Evolutionary conservation across 30 jellyfish, hydroid and myxozoan species (phyloP).

Genomic region (Aurelia coerulea): DNA sequence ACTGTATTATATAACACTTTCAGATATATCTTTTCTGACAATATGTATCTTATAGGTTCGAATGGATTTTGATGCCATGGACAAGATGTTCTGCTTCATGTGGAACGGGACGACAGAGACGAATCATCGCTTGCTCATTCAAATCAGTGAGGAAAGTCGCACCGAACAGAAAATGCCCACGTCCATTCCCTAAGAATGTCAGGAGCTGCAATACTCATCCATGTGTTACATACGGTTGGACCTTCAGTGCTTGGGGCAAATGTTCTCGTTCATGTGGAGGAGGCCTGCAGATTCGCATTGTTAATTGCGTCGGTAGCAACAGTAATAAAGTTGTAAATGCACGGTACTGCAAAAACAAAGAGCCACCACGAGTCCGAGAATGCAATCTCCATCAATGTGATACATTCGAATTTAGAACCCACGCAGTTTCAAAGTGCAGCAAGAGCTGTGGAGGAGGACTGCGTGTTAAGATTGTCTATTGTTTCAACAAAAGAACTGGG

Average conservation of each 20-base stretch:
- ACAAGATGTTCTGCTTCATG: slow-evolving; percentile 84
- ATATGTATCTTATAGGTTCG: slow-evolving; percentile 36
- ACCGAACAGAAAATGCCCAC: slow-evolving; percentile 54
- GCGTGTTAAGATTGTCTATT: slow-evolving; percentile 71
- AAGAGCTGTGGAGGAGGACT: slow-evolving; percentile 95
- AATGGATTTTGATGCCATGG: slow-evolving; percentile 83
- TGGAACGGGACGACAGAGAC: slow-evolving; percentile 73
- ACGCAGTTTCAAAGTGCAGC: slow-evolving; percentile 69
- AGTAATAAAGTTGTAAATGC: slow-evolving; percentile 28
- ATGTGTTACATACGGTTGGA: slow-evolving; percentile 74
- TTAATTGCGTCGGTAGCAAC: slow-evolving; percentile 48
- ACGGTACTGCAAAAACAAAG: slow-evolving; percentile 39
- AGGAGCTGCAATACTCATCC: slow-evolving; percentile 67
- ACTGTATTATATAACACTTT: too few species aligned
- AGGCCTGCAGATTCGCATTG: slow-evolving; percentile 66
- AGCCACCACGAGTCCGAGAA: slow-evolving; percentile 54
- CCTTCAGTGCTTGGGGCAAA: slow-evolving; percentile 62
- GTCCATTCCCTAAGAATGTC: slow-evolving; percentile 60
- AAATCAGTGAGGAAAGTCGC: slow-evolving; percentile 23
- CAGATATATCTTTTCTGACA: too few species aligned
- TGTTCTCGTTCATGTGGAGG: slow-evolving; percentile 91
- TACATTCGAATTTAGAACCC: slow-evolving; percentile 64
- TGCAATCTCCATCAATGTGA: slow-evolving; percentile 84
- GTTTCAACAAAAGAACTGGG: slow-evolving; percentile 72
- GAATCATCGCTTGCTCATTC: slow-evolving; percentile 76